These are phyloP conservation scores for Idris sp. DNA, from an alignment of 1,140 invertebrate genomes.

Conservation along the genomic window DNA sequence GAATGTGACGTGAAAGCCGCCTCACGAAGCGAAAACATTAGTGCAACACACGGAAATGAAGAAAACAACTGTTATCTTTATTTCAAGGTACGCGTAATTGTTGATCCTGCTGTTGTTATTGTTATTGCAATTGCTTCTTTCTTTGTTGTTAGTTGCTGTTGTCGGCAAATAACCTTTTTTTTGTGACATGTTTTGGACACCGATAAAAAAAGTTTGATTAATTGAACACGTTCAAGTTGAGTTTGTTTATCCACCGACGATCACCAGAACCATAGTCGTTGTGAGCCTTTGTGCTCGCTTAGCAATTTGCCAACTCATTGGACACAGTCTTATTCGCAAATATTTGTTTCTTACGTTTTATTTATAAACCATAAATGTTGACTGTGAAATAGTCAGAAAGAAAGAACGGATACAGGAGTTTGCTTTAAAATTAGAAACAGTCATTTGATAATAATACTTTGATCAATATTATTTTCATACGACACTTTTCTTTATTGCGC, in stretches of 20 bases:
- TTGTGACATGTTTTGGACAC: no score
- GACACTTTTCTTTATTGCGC: no score
- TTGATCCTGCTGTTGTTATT: constrained; percentile 5
- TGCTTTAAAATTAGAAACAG: no score
- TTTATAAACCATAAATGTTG: constrained; percentile 3
- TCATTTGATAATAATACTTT: no score
- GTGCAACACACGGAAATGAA: constrained; percentile 74
- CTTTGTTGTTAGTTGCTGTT: not conserved
- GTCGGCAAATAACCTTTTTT: no score
- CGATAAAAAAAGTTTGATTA: constrained; percentile 20
- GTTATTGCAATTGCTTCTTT: not conserved
- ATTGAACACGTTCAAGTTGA: constrained; percentile 2
- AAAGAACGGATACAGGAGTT: no score
- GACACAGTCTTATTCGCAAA: constrained; percentile 5
- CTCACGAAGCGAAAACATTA: constrained; percentile 71
- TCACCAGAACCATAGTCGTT: constrained; percentile 2
- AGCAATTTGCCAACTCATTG: constrained; percentile 25
- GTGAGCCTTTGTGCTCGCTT: constrained; percentile 8
- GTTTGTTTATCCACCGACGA: constrained; percentile 17
- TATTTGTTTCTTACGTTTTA: constrained; percentile 13
- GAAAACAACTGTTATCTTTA: constrained; percentile 73
- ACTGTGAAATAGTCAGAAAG: no score
- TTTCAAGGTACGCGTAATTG: constrained; percentile 69
- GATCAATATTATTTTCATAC: no score
- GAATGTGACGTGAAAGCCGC: constrained; percentile 50